A percentile compares a stretch with the other conserved stretches of the same genome.
phyloP scores from a whole-genome alignment of 2,888 invertebrate genomes.

The Dexiosoma caninum region DNA sequence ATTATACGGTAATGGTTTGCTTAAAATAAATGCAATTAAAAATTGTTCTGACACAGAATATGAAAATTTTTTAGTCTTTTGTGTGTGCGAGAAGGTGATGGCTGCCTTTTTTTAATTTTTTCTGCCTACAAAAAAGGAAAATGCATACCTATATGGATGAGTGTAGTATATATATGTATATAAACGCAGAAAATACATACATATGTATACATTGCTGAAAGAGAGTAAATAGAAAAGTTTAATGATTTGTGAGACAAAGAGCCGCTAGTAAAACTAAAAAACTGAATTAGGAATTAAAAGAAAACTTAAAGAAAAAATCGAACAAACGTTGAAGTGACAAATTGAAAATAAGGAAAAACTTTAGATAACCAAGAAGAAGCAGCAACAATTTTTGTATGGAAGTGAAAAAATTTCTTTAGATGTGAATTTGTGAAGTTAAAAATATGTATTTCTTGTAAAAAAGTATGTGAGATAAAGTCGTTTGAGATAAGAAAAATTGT shows the following conservation, averaged over 20 bases:
- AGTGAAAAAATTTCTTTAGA: conserved; percentile 48
- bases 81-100: conserved; percentile 47
- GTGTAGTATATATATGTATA: conserved; percentile 19
- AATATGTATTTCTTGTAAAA: not conserved
- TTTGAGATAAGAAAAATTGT: conserved; percentile 3
- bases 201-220: conserved; percentile 41
- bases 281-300: conserved; percentile 40
- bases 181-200: conserved; percentile 32
- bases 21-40: conserved; percentile 5
- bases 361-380: conserved; percentile 41
- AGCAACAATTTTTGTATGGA: conserved; percentile 46
- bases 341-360: conserved; percentile 24
- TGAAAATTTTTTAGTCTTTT: conserved; percentile 37
- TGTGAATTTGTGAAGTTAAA: conserved; percentile 43
- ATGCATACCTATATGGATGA: conserved; percentile 5
- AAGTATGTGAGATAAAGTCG: not conserved
- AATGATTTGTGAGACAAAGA: conserved; percentile 48
- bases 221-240: conserved; percentile 28
- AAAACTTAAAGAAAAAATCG: conserved; percentile 48
- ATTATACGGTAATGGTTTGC: conserved; percentile 46
- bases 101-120: conserved; percentile 51
- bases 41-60: conserved; percentile 22
- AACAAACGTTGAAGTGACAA: conserved; percentile 50
- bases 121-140: conserved; percentile 36
- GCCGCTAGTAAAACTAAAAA: conserved; percentile 39